Evolutionary conservation across 1,140 invertebrate species (phyloP).

Genomic region (Hirudo medicinalis): DNA sequence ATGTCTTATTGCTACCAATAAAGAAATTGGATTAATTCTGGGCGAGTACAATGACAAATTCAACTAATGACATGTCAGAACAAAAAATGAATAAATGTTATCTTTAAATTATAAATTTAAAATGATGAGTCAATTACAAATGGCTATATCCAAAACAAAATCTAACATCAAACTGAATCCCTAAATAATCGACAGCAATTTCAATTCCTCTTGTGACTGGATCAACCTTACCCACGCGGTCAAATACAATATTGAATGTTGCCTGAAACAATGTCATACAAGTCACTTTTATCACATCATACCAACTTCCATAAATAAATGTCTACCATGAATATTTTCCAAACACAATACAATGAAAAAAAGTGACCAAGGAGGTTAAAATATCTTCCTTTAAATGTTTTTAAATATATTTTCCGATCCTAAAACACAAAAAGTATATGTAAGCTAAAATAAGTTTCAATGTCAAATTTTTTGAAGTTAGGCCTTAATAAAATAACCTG

Average conservation of each 20-base stretch:
- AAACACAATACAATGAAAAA: conserved; percentile 94
- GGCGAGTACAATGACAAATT: too few species aligned
- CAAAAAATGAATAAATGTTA: not conserved
- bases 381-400: conserved; percentile 93
- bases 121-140: not conserved
- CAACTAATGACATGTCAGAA: not conserved
- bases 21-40: too few species aligned
- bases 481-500: conserved; percentile 40
- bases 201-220: conserved; percentile 91
- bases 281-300: not conserved
- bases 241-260: conserved; percentile 87
- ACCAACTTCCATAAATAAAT: not conserved
- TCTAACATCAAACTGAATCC: conserved; percentile 82
- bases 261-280: conserved; percentile 49
- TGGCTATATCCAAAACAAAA: conserved; percentile 9
- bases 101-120: conserved; percentile 1
- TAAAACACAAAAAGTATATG: too few species aligned
- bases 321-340: conserved; percentile 93
- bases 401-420: conserved; percentile 71
- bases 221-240: conserved; percentile 94
- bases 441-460: conserved; percentile 14
- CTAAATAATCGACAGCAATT: conserved; percentile 92
- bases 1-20: too few species aligned
- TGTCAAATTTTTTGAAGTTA: not conserved
- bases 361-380: conserved; percentile 98